A percentile compares a stretch with the other conserved stretches of the same genome.
phyloP scores from a whole-genome alignment of 2,797 vertebrate genomes.

The Channa striata region DNA sequence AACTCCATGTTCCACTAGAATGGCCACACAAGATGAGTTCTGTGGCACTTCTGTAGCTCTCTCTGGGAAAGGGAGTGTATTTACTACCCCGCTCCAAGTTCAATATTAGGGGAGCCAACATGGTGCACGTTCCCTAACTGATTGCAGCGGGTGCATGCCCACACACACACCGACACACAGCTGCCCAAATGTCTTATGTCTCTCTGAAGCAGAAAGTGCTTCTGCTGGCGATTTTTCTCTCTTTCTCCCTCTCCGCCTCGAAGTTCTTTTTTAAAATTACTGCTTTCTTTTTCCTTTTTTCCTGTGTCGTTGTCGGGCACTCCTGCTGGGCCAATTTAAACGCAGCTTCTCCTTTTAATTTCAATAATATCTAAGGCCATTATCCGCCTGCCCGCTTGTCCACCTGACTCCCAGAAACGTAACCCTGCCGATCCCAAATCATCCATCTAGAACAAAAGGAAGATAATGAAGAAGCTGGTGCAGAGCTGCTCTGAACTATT shows the following conservation, averaged over 20 bases:
- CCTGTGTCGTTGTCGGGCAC: conserved; percentile 46
- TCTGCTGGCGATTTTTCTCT: conserved; percentile 36
- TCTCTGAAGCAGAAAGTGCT: conserved; percentile 45
- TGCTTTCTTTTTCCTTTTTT: not conserved
- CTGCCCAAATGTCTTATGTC: conserved; percentile 49
- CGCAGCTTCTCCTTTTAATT: conserved; percentile 65
- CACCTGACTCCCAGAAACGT: conserved; percentile 48
- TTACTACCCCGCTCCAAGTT: conserved; percentile 73
- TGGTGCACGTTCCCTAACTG: conserved; percentile 55
- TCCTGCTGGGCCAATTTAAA: conserved; percentile 67
- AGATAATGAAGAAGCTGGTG: conserved; percentile 68
- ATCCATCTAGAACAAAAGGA: conserved; percentile 59
- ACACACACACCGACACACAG: not conserved
- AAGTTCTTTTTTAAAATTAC: conserved; percentile 25
- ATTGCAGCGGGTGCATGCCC: conserved; percentile 3
- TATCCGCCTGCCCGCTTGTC: conserved; percentile 56
- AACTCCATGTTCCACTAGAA: conserved; percentile 73
- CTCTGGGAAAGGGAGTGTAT: conserved; percentile 68
- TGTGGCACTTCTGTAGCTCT: conserved; percentile 66
- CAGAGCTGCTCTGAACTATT: conserved; percentile 41
- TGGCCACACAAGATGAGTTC: conserved; percentile 74
- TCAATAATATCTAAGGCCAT: conserved; percentile 63
- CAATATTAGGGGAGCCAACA: conserved; percentile 77
- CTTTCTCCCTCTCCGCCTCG: conserved; percentile 17
- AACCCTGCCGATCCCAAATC: conserved; percentile 58